A percentile compares a stretch with the other conserved stretches of the same genome.
phyloP scores from a whole-genome alignment of 2,113 vertebrate species.

The Periophthalmus modestus region DNA sequence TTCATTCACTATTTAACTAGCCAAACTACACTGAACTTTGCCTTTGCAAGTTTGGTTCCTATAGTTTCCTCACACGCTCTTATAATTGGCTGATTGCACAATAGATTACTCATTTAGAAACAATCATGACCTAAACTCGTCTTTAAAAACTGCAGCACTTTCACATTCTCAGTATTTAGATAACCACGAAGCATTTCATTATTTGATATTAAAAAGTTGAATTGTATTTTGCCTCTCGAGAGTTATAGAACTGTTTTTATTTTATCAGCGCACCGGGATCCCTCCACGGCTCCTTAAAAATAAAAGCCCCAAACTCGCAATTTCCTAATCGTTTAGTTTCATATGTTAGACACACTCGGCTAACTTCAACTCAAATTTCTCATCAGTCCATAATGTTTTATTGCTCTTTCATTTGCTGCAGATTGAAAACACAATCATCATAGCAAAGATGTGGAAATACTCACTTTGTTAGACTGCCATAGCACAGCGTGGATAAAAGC shows the following conservation, averaged over 20 bases:
- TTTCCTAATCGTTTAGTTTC: conserved; percentile 47
- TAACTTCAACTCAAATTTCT: conserved; percentile 36
- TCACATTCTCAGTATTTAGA: conserved; percentile 36
- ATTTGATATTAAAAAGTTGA: conserved; percentile 50
- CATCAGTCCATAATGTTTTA: conserved; percentile 21
- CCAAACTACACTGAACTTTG: not conserved
- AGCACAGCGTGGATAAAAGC: conserved; percentile 14
- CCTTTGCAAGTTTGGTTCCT: not conserved
- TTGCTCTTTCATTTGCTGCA: conserved; percentile 4
- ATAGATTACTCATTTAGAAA: conserved; percentile 3
- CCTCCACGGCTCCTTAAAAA: conserved; percentile 37
- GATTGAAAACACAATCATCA: conserved; percentile 38
- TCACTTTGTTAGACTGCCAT: conserved; percentile 29
- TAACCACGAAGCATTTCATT: conserved; percentile 27
- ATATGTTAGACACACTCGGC: conserved; percentile 45
- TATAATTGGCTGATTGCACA: not conserved
- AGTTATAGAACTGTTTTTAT: conserved; percentile 33
- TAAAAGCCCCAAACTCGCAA: conserved; percentile 38
- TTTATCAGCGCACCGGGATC: conserved; percentile 49
- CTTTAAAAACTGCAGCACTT: conserved; percentile 23
- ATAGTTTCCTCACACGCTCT: not conserved
- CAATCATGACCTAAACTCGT: not conserved
- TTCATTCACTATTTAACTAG: not conserved
- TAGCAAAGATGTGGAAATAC: conserved; percentile 10
- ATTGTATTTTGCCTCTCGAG: conserved; percentile 52